Evolutionary conservation across 2,797 vertebrate species (phyloP).

Genomic region (Microcaecilia unicolor): DNA sequence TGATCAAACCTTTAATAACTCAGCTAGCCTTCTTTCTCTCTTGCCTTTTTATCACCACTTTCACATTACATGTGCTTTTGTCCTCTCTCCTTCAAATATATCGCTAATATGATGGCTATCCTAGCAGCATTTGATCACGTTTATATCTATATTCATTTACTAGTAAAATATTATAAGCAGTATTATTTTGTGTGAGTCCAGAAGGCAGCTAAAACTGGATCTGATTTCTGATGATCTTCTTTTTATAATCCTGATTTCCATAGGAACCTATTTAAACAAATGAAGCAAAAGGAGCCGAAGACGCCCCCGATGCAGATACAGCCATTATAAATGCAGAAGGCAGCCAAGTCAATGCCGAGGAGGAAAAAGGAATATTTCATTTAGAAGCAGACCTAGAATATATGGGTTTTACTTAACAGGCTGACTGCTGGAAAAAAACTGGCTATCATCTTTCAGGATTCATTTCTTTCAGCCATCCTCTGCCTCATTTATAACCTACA

Average conservation of each 20-base stretch:
- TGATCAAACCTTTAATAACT: too few species aligned
- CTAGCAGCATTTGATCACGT: too few species aligned
- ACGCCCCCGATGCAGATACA: constrained; percentile 96
- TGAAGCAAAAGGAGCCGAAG: constrained; percentile 97
- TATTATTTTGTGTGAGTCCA: constrained; percentile 1
- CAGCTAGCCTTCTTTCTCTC: too few species aligned
- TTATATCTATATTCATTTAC: background rate
- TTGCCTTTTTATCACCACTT: too few species aligned
- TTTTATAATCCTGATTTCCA: constrained; percentile 26
- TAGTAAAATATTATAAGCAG: background rate
- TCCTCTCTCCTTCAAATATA: too few species aligned
- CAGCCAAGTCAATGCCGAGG: constrained; percentile 95
- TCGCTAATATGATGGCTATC: too few species aligned
- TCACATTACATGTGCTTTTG: too few species aligned
- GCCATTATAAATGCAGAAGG: constrained; percentile 98
- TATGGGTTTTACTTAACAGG: constrained; percentile 57
- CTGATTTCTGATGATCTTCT: constrained; percentile 20
- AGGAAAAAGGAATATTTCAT: constrained; percentile 99
- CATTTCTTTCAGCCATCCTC: constrained; percentile 61
- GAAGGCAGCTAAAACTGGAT: constrained; percentile 8
- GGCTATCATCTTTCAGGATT: constrained; percentile 70
- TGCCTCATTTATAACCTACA: constrained; percentile 52
- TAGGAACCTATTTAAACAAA: constrained; percentile 98
- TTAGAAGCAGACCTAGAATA: constrained; percentile 73
- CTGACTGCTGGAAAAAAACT: constrained; percentile 71